These are phyloP conservation scores for Stenopsyche tienmushanensis DNA, from an alignment of 1,140 invertebrate species.

Conservation along the genomic window DNA sequence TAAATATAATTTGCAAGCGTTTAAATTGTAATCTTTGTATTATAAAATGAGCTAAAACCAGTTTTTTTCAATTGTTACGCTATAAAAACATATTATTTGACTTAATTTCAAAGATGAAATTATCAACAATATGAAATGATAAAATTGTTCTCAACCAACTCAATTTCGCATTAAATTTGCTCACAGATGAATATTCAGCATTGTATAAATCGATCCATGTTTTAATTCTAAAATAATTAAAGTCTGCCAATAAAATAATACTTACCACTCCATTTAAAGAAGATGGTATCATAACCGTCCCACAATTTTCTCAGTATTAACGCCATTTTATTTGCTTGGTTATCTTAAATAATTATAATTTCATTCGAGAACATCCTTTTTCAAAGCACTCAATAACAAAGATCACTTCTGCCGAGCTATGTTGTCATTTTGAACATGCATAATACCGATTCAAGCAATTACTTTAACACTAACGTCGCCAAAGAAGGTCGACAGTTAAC, in stretches of 20 bases:
- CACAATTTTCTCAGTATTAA: slow-evolving; percentile 40
- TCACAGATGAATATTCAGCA: not conserved
- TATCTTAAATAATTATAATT: not conserved
- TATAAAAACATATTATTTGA: too few species aligned
- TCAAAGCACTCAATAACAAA: not conserved
- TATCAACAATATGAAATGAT: not conserved
- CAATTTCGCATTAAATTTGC: not conserved
- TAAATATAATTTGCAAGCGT: too few species aligned
- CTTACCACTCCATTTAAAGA: slow-evolving; percentile 44
- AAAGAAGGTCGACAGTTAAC: not conserved
- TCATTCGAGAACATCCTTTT: not conserved
- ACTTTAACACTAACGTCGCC: not conserved
- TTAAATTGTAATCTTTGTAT: too few species aligned
- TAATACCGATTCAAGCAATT: not conserved
- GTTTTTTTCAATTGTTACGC: too few species aligned
- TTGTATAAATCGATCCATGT: not conserved
- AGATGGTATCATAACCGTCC: slow-evolving; percentile 41
- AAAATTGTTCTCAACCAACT: not conserved
- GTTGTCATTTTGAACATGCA: not conserved
- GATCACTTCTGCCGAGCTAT: not conserved
- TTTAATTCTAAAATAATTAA: not conserved
- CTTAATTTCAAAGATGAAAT: not conserved
- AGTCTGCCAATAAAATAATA: not conserved
- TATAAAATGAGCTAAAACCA: too few species aligned
- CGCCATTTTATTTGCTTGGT: slow-evolving; percentile 38